Conservation (phyloP, 2,797 vertebrate species). For the Antennarius maculatus region DNA sequence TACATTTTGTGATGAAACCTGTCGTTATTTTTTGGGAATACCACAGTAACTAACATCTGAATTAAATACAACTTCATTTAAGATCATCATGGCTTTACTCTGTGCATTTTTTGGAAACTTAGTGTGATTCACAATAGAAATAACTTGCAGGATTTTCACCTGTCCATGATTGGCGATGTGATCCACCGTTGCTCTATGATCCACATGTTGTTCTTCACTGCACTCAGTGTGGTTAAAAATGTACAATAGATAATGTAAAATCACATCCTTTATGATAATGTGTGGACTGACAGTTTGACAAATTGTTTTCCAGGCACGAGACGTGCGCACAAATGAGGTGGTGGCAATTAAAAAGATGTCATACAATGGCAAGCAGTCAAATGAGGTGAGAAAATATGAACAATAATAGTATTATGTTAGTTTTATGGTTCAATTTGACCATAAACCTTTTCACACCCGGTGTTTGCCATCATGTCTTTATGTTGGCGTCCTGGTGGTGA, state of each 20-base stretch:
- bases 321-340: constrained; percentile 97
- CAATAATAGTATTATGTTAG: constrained; percentile 7
- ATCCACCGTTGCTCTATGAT: no score
- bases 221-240: constrained; percentile 3
- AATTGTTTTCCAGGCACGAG: constrained; percentile 86
- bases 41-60: background rate
- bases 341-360: constrained; percentile 99
- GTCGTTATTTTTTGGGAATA: background rate
- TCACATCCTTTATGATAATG: background rate
- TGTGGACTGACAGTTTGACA: background rate
- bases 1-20: no score
- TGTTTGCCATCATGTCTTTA: background rate
- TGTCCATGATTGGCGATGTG: no score
- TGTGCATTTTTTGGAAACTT: no score
- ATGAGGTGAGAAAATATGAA: constrained; percentile 83
- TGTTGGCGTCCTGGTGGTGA: background rate
- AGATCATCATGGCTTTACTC: background rate
- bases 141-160: no score
- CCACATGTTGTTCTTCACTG: no score
- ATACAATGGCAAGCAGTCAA: constrained; percentile 97
- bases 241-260: constrained; percentile 8
- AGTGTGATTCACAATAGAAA: no score
- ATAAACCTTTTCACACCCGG: background rate
- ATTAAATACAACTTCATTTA: background rate
- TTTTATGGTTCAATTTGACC: background rate